Base-by-base conservation (phyloP, 1,140 invertebrate genomes). In the Paraescarpia echinospica region DNA sequence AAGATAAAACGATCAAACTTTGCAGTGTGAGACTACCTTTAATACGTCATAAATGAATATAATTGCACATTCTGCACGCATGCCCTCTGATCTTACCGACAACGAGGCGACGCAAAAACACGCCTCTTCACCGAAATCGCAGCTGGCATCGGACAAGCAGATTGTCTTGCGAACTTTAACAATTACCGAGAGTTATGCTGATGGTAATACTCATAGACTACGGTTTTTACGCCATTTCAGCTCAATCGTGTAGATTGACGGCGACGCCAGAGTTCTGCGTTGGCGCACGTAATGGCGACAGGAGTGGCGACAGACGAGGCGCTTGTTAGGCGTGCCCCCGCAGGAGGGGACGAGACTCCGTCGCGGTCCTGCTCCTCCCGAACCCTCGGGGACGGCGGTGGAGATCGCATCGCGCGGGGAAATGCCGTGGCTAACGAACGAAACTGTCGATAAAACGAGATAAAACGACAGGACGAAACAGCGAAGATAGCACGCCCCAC, bases 151-250 rank as follows among this genome's bases (percentile, higher is more conserved):
- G 27, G 59, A 27, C 59, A 77, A 27, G 59, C 59, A 77, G 59
- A 77, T 77, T 77, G 59, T 77, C 59, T 77, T 77, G 59, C 59
- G 59, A 77, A 77, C 59, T 77, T 77, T 77, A 77, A 77, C 59
- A 77, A 77, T 77, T 77, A 77, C 59, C 59, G 59, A 18, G 59
- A 77, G 59, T 77, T 77, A 77, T 77, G 22, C 59, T 77, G 59
- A 77, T 77, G 59, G 59, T 77, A 77, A 77, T 77, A 77, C 59
- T 77, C 59, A 77, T 77, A 77, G 59, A 77, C 59, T 77, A 77
- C 59, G 59, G 59, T 77, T 77, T 77, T 77, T 77, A 77, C 27
- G 59, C 22, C 59, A 27, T 77, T 77, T 77, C 59, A 31, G 22
- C 59, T 31, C 59, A 77, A 77, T 77, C 27, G 12, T 77, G 59